Base-by-base conservation (phyloP, 2,888 invertebrate species). In the Folsomia candida region DNA sequence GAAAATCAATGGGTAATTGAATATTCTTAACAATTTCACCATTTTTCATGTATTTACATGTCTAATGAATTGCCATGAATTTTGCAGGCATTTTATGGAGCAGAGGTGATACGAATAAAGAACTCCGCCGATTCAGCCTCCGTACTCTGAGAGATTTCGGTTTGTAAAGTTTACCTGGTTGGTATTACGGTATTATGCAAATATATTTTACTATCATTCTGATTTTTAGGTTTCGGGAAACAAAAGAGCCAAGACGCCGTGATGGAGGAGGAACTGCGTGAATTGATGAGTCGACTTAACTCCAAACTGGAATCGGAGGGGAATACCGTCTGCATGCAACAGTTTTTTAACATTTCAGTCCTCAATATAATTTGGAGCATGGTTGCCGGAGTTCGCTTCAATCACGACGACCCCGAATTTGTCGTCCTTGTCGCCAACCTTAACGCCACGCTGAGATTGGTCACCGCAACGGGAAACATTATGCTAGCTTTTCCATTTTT, bases 1-100 rank as follows among this genome's bases (percentile, higher is more conserved):
- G 78, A 59, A 73, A 77, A 68, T 61, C 59, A 37, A 62, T 76
- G 20, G 79, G 79, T 78, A 57, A 20, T 22, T 47, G 47, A 9
- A 47, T 11, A 47, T 47, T 9, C 9, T 47, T 9, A n/a, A n/a
- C n/a, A n/a, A n/a, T n/a, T n/a, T n/a, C n/a, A n/a, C n/a, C n/a
- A n/a, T n/a, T n/a, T 54, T 54, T 54, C 22, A 54, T 6, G 54
- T 54, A 6, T 6, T n/a, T 22, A 18, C 54, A 6, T 6, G n/a
- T n/a, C 6, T 54, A n/a, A n/a, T n/a, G 18, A 14, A n/a, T 14
- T 14, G 37, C 37, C 37, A 37, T 37, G 6, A 54, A 14, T 6
- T 54, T 25, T 25, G n/a, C 14, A 59, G 59, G 59, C 3, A 9
- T 59, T 4, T n/a, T 59, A 6, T 59, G 22, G 24, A 26, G 59